Conservation (phyloP, 2,113 vertebrate genomes). For the Paramisgurnus dabryanus region DNA sequence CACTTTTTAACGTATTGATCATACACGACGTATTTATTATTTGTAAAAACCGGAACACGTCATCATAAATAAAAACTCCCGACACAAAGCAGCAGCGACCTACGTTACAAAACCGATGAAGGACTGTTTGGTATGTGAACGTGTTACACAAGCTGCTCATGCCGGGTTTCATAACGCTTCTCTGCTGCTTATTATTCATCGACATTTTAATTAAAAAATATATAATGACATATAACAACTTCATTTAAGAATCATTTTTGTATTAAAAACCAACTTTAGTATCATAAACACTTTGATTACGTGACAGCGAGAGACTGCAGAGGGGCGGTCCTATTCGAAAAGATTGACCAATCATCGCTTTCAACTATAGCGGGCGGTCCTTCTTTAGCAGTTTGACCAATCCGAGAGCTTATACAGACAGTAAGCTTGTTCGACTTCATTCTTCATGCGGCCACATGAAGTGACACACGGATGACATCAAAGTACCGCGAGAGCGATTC, state of each 20-base stretch:
- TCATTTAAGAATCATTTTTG: background rate
- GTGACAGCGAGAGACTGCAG: background rate
- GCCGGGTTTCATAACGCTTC: conserved; percentile 20
- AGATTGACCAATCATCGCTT: background rate
- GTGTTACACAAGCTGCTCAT: conserved; percentile 34
- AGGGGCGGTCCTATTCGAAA: background rate
- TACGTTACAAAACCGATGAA: background rate
- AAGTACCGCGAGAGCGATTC: no score
- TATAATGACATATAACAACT: background rate
- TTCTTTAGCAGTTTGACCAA: background rate
- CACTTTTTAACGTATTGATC: background rate
- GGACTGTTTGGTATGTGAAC: background rate
- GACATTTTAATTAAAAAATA: background rate
- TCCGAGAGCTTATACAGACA: background rate
- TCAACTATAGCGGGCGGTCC: background rate
- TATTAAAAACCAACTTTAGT: background rate
- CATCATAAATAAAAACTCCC: background rate
- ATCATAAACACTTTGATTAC: background rate
- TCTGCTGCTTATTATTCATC: background rate
- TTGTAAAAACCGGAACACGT: background rate
- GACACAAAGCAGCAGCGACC: background rate
- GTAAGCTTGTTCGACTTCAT: no score
- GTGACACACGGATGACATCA: no score
- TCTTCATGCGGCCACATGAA: no score
- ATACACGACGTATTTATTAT: background rate